Evolutionary conservation across 2,888 invertebrate species (phyloP), one percentile per base, ranked within the genome.

Genomic region (Drosophila niveifrons): DNA sequence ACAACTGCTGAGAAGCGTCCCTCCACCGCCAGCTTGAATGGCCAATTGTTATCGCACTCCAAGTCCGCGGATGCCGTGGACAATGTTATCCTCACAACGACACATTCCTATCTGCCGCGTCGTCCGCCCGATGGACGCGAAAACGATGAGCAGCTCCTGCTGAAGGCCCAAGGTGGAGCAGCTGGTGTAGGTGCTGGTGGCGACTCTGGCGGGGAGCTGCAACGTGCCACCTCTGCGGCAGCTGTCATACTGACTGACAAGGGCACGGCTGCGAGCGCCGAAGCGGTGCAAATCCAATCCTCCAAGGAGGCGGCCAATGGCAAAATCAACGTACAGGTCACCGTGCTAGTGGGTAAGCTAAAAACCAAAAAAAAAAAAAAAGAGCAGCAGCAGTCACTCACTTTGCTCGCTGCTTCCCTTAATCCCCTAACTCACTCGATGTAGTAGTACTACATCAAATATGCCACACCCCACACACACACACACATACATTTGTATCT

Each of bases 241-340:
- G 89, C 89, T 61, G 93, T 94, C 69, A 86, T 91, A 47, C 95
- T 95, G 93, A 94, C 82, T 39, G 88, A 89, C 81, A 95, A 95
- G 75, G 85, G 86, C 36, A 83, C 89, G 43, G 87, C 80, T 29
- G 89, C 90, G 71, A 84, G 80, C 50, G 82, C 87, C 31, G 91
- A 91, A 66, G 88, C 91, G 47, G 82, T 91, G 29, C 91, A 91
- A 75, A 92, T 92, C 80, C 91, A 93, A 80, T 92, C 93, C 52
- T 92, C 93, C 72, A 94, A 94, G 90, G 94, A 96, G 93, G 88
- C 91, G 56, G 80, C 86, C 66, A 97, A 97, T 94, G 96, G 96
- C 92, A 97, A 97, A 94, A 96, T 96, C 93, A 96, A 96, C 94
- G 96, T 96, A 92, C 96, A 96, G 94, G 96, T 96, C 92, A 96